A percentile compares a stretch with the other conserved stretches of the same genome.
Evolutionary conservation across 2,113 vertebrate genomes (phyloP).

Genomic region (Cavia aperea): DNA sequence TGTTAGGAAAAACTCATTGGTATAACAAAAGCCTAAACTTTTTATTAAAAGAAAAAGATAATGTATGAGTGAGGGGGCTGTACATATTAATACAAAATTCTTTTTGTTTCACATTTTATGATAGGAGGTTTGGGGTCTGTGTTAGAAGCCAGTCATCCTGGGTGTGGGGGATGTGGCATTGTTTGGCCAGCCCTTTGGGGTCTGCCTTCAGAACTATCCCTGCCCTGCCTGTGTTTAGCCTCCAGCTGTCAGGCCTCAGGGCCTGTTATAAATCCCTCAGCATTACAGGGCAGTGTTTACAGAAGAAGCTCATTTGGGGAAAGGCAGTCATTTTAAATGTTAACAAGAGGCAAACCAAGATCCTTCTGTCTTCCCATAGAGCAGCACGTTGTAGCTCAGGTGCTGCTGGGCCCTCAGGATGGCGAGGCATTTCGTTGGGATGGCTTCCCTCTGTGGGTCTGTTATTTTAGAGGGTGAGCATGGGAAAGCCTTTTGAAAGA

Average conservation of each 20-base stretch:
- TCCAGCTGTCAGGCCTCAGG: not conserved
- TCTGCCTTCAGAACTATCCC: not conserved
- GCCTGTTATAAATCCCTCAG: not conserved
- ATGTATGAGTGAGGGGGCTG: not conserved
- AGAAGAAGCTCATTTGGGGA: not conserved
- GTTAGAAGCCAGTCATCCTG: not conserved
- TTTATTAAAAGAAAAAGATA: constrained; percentile 11
- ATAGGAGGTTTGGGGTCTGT: not conserved
- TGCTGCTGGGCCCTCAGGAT: not conserved
- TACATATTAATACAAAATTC: not conserved
- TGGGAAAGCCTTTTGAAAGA: not conserved
- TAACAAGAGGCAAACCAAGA: not conserved
- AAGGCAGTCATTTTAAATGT: not conserved
- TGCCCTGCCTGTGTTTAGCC: not conserved
- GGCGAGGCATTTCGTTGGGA: not conserved
- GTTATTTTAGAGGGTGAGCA: not conserved
- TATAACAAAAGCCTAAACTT: not conserved
- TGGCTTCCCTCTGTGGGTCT: not conserved
- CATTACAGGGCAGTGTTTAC: not conserved
- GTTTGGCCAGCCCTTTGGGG: not conserved
- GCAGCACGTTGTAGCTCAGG: not conserved
- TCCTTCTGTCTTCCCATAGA: not conserved
- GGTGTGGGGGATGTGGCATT: not conserved
- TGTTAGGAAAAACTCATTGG: not conserved
- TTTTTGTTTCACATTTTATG: not conserved